Evolutionary conservation across 2,113 vertebrate genomes (phyloP).

Genomic region (Vireo altiloquus): DNA sequence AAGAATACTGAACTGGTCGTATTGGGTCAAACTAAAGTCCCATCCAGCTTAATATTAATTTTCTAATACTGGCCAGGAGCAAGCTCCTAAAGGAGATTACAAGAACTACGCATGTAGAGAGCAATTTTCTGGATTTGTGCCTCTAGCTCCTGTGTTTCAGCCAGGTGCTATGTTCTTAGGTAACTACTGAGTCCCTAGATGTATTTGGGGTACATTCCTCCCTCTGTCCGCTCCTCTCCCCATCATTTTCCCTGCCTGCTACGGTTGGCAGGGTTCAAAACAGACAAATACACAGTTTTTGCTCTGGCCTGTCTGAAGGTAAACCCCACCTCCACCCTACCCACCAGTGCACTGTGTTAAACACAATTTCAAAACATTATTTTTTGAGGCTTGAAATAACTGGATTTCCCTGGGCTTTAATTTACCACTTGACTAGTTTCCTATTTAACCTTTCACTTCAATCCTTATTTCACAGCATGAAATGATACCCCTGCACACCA

Average conservation of each 20-base stretch:
- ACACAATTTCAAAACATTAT: slow-evolving; percentile 30
- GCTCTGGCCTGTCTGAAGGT: background rate
- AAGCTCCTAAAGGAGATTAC: background rate
- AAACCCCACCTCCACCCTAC: background rate
- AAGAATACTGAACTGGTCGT: background rate
- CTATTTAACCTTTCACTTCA: slow-evolving; percentile 58
- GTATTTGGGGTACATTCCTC: background rate
- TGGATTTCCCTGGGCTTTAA: slow-evolving; percentile 59
- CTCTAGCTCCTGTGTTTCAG: background rate
- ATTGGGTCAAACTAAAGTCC: background rate
- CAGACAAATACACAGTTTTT: background rate
- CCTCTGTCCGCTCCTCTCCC: background rate
- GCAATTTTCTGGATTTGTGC: background rate
- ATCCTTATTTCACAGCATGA: slow-evolving; percentile 52
- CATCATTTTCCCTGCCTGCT: background rate
- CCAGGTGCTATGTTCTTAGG: background rate
- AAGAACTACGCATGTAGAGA: background rate
- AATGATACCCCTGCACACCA: slow-evolving; percentile 33
- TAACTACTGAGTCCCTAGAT: background rate
- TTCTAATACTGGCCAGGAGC: background rate
- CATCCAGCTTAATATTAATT: background rate
- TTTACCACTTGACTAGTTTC: slow-evolving; percentile 68
- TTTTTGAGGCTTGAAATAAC: slow-evolving; percentile 53
- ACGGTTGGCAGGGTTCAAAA: background rate
- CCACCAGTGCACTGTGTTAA: background rate